A percentile compares a stretch with the other conserved stretches of the same genome.
Evolutionary conservation across 1,140 invertebrate genomes (phyloP).

Genomic region (Ceratosolen solmsi): DNA sequence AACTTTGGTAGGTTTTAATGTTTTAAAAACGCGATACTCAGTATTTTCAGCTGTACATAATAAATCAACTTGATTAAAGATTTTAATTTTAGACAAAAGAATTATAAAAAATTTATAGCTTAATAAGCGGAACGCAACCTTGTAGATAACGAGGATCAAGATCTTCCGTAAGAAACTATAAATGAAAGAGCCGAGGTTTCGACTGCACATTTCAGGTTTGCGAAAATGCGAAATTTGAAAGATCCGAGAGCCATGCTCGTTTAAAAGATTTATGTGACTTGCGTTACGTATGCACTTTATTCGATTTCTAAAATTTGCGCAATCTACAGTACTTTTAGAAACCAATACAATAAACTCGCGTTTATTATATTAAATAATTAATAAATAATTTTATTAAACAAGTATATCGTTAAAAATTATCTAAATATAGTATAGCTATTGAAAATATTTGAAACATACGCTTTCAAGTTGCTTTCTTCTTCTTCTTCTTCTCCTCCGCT

Average conservation of each 20-base stretch:
- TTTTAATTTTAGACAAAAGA: conserved; percentile 31
- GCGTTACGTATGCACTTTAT: background rate
- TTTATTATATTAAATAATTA: too few species aligned
- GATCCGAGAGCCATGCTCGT: background rate
- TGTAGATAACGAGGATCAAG: background rate
- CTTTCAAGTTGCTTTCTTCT: too few species aligned
- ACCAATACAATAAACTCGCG: background rate
- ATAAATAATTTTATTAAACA: too few species aligned
- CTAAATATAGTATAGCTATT: too few species aligned
- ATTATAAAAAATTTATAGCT: conserved; percentile 15
- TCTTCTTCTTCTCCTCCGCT: too few species aligned
- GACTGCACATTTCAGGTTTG: background rate
- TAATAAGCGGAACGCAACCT: background rate
- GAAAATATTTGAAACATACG: too few species aligned
- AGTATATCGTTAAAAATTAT: too few species aligned
- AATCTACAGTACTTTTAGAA: background rate
- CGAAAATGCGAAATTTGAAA: conserved; percentile 4
- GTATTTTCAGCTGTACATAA: background rate
- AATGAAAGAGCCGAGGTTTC: background rate
- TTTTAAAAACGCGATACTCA: background rate
- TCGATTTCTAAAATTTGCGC: background rate
- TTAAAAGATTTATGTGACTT: background rate
- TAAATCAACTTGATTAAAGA: conserved; percentile 15
- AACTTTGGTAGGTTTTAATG: background rate
- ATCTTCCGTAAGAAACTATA: background rate